Evolutionary conservation across 1,140 invertebrate species (phyloP).

Genomic region (Armadillidium nasatum): DNA sequence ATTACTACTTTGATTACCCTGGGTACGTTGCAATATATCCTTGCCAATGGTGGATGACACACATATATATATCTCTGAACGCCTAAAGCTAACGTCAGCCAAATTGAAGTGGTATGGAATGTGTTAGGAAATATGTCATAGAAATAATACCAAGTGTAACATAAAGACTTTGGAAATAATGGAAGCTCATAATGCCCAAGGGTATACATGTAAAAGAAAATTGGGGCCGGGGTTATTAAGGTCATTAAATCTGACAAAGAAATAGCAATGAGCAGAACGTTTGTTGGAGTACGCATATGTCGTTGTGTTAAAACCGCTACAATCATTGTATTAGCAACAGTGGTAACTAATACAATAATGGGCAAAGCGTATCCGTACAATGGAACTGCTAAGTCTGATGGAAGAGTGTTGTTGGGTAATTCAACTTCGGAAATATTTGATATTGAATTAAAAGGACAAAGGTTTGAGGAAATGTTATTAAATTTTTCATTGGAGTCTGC

Average conservation of each 20-base stretch:
- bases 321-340: constrained; percentile 82
- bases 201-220: constrained; percentile 81
- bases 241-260: constrained; percentile 89
- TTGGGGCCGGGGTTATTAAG: constrained; percentile 77
- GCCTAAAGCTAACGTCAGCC: constrained; percentile 79
- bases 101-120: constrained; percentile 88
- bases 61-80: constrained; percentile 88
- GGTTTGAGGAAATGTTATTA: no score
- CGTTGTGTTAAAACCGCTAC: constrained; percentile 63
- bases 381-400: constrained; percentile 44
- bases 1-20: constrained; percentile 70
- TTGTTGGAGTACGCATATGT: constrained; percentile 65
- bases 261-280: constrained; percentile 70
- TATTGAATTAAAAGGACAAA: neutral
- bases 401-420: neutral
- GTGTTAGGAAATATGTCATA: constrained; percentile 73
- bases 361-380: constrained; percentile 74
- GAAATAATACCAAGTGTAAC: constrained; percentile 72
- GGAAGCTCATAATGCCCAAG: constrained; percentile 72
- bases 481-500: no score
- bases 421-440: neutral
- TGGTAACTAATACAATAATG: constrained; percentile 75
- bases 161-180: constrained; percentile 65
- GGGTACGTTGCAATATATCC: constrained; percentile 79
- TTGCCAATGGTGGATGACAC: constrained; percentile 77